A percentile compares a stretch with the other conserved stretches of the same genome.
These are phyloP conservation scores for Anodontia alba DNA, from an alignment of 2,888 invertebrate genomes.

Conservation along the genomic window DNA sequence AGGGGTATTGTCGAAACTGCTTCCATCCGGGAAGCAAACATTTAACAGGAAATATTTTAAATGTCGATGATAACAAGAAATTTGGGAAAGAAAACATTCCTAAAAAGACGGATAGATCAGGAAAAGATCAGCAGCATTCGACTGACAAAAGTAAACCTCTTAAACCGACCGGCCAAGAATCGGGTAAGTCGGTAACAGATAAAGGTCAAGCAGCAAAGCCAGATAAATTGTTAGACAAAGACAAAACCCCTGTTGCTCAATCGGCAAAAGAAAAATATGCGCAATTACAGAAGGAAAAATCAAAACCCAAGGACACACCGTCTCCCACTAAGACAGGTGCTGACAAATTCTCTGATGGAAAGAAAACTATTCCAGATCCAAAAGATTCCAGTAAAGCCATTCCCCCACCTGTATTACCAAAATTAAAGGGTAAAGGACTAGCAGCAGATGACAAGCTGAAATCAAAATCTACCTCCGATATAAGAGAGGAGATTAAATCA, in stretches of 20 bases:
- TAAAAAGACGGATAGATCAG: constrained; percentile 1
- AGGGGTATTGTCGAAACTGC: constrained; percentile 84
- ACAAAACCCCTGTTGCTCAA: constrained; percentile 26
- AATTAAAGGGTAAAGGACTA: constrained; percentile 26
- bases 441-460: constrained; percentile 14
- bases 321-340: neutral
- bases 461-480: constrained; percentile 36
- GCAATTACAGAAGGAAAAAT: constrained; percentile 54
- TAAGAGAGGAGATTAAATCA: constrained; percentile 38
- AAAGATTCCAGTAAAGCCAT: constrained; percentile 26
- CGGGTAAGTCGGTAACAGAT: neutral
- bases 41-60: constrained; percentile 37
- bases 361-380: neutral
- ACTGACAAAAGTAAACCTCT: constrained; percentile 23
- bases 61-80: constrained; percentile 21
- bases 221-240: constrained; percentile 21
- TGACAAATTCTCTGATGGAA: neutral
- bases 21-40: constrained; percentile 82
- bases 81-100: constrained; percentile 20
- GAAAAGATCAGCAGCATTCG: constrained; percentile 2
- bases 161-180: constrained; percentile 1
- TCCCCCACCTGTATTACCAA: constrained; percentile 47
- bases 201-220: neutral
- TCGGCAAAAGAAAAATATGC: constrained; percentile 57
- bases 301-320: constrained; percentile 31